Evolutionary conservation across 2,113 vertebrate species (phyloP).

Genomic region (Laticauda laticaudata): DNA sequence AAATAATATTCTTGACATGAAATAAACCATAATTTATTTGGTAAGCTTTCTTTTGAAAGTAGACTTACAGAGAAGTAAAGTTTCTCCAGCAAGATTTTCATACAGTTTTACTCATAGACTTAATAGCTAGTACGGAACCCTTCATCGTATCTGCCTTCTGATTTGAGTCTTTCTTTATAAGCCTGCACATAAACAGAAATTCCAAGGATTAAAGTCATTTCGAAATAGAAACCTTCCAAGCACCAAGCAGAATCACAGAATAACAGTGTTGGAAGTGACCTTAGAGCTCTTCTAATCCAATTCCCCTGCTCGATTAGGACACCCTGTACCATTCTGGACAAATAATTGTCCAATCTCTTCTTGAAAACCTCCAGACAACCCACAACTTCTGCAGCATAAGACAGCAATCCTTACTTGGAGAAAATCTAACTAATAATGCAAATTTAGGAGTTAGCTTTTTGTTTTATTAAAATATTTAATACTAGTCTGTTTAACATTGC

Average conservation of each 20-base stretch:
- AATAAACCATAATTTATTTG: constrained; percentile 22
- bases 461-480: not conserved
- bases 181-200: constrained; percentile 67
- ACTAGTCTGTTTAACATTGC: not conserved
- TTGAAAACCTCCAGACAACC: not conserved
- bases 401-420: not conserved
- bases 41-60: constrained; percentile 65
- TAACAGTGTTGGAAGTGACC: not conserved
- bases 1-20: not conserved
- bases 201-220: constrained; percentile 29
- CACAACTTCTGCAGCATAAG: not conserved
- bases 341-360: not conserved
- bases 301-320: not conserved
- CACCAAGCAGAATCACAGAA: not conserved
- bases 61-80: not conserved
- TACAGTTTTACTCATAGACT: constrained; percentile 44
- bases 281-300: not conserved
- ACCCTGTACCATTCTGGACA: not conserved
- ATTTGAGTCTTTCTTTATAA: constrained; percentile 74
- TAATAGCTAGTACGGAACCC: constrained; percentile 69
- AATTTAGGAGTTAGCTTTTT: not conserved
- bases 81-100: not conserved
- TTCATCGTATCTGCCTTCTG: constrained; percentile 76
- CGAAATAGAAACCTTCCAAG: not conserved
- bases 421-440: not conserved